These are phyloP conservation scores for Dascillus cervinus DNA, from an alignment of 2,888 invertebrate species.

Conservation along the genomic window DNA sequence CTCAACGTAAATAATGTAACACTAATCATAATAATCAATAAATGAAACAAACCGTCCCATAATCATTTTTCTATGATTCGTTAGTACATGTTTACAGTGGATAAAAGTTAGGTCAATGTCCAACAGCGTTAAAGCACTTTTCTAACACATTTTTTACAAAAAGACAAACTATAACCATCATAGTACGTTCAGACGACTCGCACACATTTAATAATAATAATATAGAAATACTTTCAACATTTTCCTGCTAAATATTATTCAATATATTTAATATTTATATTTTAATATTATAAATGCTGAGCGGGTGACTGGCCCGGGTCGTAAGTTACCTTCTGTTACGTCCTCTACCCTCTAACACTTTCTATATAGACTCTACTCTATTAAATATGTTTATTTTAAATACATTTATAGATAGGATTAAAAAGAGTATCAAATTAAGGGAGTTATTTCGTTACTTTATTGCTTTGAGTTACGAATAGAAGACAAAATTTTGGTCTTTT, in stretches of 20 bases:
- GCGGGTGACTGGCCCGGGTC: slow-evolving; percentile 43
- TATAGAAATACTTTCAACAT: slow-evolving; percentile 41
- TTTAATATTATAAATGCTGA: slow-evolving; percentile 40
- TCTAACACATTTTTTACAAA: slow-evolving; percentile 32
- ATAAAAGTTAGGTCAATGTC: slow-evolving; percentile 21
- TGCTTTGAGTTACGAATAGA: slow-evolving; percentile 45
- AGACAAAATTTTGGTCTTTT: slow-evolving; percentile 33
- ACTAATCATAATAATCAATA: too few species aligned
- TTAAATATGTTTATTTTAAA: too few species aligned
- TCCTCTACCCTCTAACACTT: too few species aligned
- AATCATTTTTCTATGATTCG: slow-evolving; percentile 32
- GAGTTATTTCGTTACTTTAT: slow-evolving; percentile 43
- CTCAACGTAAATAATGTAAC: slow-evolving; percentile 18
- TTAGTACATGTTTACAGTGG: slow-evolving; percentile 26
- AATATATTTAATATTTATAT: slow-evolving; percentile 26
- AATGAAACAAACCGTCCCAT: too few species aligned
- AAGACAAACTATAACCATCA: slow-evolving; percentile 35
- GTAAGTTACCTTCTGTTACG: slow-evolving; percentile 37
- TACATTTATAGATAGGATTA: slow-evolving; percentile 17
- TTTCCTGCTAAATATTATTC: slow-evolving; percentile 39
- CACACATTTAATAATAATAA: slow-evolving; percentile 34
- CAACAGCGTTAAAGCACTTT: slow-evolving; percentile 38
- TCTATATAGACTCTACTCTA: too few species aligned
- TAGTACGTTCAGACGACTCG: slow-evolving; percentile 34
- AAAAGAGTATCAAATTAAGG: slow-evolving; percentile 26